These are phyloP conservation scores for Danaus plexippus DNA, from an alignment of 1,140 invertebrate species.

Conservation along the genomic window DNA sequence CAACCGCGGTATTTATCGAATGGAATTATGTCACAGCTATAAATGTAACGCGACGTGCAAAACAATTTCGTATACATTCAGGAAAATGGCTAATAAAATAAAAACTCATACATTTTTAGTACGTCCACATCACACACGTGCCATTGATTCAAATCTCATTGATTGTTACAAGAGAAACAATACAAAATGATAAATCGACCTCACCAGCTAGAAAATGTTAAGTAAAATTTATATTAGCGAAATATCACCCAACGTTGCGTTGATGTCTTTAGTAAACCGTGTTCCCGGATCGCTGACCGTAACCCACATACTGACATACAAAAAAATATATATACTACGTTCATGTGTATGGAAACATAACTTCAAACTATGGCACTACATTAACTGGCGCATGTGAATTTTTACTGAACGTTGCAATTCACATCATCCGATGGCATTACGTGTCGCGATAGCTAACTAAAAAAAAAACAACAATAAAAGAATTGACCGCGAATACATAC, in stretches of 20 bases:
- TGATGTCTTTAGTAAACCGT: slow-evolving; percentile 50
- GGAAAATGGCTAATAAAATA: too few relatives aligned
- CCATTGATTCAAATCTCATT: too few relatives aligned
- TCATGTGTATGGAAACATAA: too few relatives aligned
- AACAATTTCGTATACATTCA: background rate
- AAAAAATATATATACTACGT: slow-evolving; percentile 4
- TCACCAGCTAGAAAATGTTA: too few relatives aligned
- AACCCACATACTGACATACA: slow-evolving; percentile 27
- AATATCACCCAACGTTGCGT: slow-evolving; percentile 21
- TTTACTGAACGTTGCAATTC: slow-evolving; percentile 49
- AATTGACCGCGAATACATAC: slow-evolving; percentile 34
- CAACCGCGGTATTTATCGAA: too few relatives aligned
- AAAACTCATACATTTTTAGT: too few relatives aligned
- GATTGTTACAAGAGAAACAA: too few relatives aligned
- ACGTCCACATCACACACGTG: too few relatives aligned
- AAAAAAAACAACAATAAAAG: slow-evolving; percentile 32
- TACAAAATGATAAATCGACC: too few relatives aligned
- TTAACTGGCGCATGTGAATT: slow-evolving; percentile 31
- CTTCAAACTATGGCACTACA: background rate
- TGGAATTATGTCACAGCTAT: slow-evolving; percentile 14
- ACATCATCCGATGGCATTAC: slow-evolving; percentile 40
- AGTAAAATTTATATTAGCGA: background rate
- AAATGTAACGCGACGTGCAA: slow-evolving; percentile 11
- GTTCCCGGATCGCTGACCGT: slow-evolving; percentile 40
- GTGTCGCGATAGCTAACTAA: slow-evolving; percentile 22